Evolutionary conservation across 1,140 invertebrate genomes (phyloP), one percentile per base, ranked within the genome.

Genomic region (Polypedilum vanderplanki): DNA sequence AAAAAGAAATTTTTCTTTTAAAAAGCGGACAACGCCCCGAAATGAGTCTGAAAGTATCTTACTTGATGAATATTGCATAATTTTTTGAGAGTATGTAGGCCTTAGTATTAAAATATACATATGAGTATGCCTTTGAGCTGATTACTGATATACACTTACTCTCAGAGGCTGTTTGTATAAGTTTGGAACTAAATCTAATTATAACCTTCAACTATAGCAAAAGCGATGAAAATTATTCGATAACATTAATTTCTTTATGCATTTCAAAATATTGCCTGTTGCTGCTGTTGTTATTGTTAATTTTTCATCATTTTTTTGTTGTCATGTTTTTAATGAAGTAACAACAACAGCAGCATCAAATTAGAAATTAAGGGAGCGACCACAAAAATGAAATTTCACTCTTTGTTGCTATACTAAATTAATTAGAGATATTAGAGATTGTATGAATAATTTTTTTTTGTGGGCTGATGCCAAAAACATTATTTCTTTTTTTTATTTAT

Each of bases 281-380:
- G n/a, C 15, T 46, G 41, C 15, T 57, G 46, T 57, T 57, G 46
- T 57, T 57, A 5, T 57, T 57, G 12, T 57, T 57, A 57, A 57
- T 57, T 57, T 57, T 57, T 57, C n/a, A 33, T 33, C 24, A 3
- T 33, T 33, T 33, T 33, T 33, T 15, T 57, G 46, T 57, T n/a
- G 46, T 57, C 46, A 57, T n/a, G n/a, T 4, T 3, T n/a, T 3
- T n/a, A 57, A 57, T 57, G 12, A 57, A 57, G 46, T 7, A 46
- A 46, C 46, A 57, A 57, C 12, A 57, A 15, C 46, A 57, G n/a
- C 46, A 57, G 4, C 46, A 57, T 57, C 46, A n/a, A 57, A n/a
- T 57, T 57, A n/a, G 46, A n/a, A n/a, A 57, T 57, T 57, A 57
- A 57, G 46, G 46, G 46, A n/a, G 46, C 46, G 46, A 57, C 46